Evolutionary conservation across 2,113 vertebrate genomes (phyloP).

Genomic region (Reinhardtius hippoglossoides): DNA sequence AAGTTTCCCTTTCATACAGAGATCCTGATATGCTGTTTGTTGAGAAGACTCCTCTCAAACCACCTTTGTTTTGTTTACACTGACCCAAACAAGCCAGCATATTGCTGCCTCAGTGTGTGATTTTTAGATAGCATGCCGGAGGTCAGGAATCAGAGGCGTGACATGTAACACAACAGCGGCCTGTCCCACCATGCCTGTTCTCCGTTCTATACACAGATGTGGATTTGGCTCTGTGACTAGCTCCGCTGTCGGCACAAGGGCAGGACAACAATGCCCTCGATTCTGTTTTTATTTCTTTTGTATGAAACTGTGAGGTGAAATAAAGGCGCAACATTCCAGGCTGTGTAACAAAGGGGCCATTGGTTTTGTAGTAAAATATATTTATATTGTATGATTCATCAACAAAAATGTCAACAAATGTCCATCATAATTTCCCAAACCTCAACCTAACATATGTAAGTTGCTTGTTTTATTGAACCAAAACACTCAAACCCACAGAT

Average conservation of each 20-base stretch:
- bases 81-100: background rate
- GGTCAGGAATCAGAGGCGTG: slow-evolving; percentile 3
- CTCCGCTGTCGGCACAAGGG: background rate
- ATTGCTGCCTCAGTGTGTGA: background rate
- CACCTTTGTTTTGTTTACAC: background rate
- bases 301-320: background rate
- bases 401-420: background rate
- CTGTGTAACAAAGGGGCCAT: background rate
- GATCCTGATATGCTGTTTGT: background rate
- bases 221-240: no score
- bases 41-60: background rate
- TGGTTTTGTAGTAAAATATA: background rate
- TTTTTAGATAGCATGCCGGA: background rate
- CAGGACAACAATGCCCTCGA: background rate
- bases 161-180: background rate
- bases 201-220: background rate
- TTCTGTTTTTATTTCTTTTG: background rate
- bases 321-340: background rate
- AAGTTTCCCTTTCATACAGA: background rate
- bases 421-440: background rate
- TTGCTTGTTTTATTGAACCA: background rate
- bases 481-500: background rate
- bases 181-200: background rate
- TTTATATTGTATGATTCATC: no score
- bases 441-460: background rate